Conservation (phyloP, 2,797 vertebrate genomes). For the Coreius guichenoti region DNA sequence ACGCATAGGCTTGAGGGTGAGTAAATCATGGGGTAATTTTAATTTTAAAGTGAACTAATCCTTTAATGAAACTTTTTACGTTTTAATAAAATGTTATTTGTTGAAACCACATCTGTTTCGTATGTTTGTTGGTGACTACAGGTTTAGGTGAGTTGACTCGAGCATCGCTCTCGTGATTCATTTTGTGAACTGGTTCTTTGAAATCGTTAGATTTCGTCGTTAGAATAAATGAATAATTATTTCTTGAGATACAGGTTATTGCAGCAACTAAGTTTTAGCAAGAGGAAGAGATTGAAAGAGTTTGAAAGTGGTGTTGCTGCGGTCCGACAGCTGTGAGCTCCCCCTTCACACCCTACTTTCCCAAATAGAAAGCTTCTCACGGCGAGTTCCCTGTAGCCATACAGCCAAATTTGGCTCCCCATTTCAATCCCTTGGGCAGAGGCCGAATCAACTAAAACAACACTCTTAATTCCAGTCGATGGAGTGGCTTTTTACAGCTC, state of each 20-base stretch:
- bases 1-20: neutral
- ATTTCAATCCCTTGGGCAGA: constrained; percentile 63
- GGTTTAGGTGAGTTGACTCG: neutral
- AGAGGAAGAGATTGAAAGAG: constrained; percentile 58
- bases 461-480: constrained; percentile 70
- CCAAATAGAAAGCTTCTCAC: constrained; percentile 55
- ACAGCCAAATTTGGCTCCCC: constrained; percentile 74
- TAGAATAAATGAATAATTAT: neutral
- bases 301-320: constrained; percentile 62
- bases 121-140: neutral
- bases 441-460: constrained; percentile 77
- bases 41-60: no score
- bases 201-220: no score
- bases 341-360: constrained; percentile 56
- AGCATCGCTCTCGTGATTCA: neutral
- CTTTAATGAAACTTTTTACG: neutral
- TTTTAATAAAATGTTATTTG: neutral
- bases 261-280: neutral
- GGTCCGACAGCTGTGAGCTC: constrained; percentile 75
- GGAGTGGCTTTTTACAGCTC: constrained; percentile 68
- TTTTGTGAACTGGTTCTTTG: neutral
- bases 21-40: no score
- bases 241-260: neutral
- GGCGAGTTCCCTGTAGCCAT: constrained; percentile 62
- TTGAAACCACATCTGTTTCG: neutral